These are phyloP conservation scores for Cheilosia scutellata DNA, from an alignment of 2,888 invertebrate genomes.

Conservation along the genomic window DNA sequence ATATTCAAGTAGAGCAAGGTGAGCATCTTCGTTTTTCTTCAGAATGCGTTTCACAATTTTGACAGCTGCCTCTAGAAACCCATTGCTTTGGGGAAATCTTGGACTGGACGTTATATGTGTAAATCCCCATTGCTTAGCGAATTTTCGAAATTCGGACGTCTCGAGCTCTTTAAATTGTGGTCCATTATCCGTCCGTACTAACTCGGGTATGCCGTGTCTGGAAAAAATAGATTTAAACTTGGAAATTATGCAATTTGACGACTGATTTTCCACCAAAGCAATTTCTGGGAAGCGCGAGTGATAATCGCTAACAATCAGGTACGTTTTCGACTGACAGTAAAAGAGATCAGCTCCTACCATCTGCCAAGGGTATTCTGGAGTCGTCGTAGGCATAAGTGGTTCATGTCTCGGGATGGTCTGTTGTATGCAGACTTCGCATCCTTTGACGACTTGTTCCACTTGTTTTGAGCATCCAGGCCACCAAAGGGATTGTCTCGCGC, in stretches of 20 bases:
- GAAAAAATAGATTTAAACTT: slow-evolving; percentile 37
- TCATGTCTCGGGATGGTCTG: slow-evolving; percentile 15
- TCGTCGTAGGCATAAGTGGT: not conserved
- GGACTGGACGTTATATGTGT: too few relatives aligned
- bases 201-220: slow-evolving; percentile 20
- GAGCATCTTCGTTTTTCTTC: too few relatives aligned
- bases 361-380: slow-evolving; percentile 23
- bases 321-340: slow-evolving; percentile 10
- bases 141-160: too few relatives aligned
- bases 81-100: too few relatives aligned
- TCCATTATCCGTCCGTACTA: slow-evolving; percentile 20
- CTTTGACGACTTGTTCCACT: slow-evolving; percentile 11
- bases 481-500: slow-evolving; percentile 11
- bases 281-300: slow-evolving; percentile 18
- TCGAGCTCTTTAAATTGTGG: too few relatives aligned
- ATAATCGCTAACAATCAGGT: slow-evolving; percentile 15
- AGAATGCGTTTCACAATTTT: too few relatives aligned
- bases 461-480: slow-evolving; percentile 9
- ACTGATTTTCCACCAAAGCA: slow-evolving; percentile 21
- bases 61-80: too few relatives aligned
- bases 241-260: slow-evolving; percentile 30
- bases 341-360: slow-evolving; percentile 36
- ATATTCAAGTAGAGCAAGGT: too few relatives aligned
- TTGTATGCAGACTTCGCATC: slow-evolving; percentile 14
- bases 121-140: too few relatives aligned